phyloP scores from a whole-genome alignment of 2,113 vertebrate species.

The Scolopax mira region DNA sequence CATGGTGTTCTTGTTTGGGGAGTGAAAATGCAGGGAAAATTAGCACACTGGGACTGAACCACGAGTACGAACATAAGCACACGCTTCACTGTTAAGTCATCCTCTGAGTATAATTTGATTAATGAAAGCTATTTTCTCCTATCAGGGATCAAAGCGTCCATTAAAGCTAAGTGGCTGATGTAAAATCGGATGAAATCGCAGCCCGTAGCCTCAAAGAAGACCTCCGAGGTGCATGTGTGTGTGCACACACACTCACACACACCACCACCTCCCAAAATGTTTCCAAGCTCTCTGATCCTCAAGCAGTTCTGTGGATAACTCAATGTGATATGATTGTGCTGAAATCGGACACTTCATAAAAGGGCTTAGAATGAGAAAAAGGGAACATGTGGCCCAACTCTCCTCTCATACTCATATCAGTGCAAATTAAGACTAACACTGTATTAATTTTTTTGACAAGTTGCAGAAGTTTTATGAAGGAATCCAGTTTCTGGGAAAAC shows the following conservation, averaged over 20 bases:
- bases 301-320: not conserved
- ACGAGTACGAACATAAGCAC: not conserved
- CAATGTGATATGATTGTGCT: not conserved
- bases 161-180: constrained; percentile 5
- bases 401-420: not conserved
- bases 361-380: not conserved
- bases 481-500: not conserved
- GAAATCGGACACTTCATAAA: not conserved
- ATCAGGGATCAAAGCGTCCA: constrained; percentile 46
- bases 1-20: not conserved
- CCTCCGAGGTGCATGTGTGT: fast-evolving
- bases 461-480: not conserved
- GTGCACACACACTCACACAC: fast-evolving
- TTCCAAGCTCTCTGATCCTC: not conserved
- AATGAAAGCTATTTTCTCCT: not conserved
- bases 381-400: not conserved
- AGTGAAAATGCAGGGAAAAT: not conserved
- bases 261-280: not conserved
- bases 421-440: not conserved
- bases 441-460: not conserved
- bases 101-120: not conserved
- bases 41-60: not conserved
- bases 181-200: not conserved
- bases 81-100: not conserved
- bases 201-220: not conserved